A percentile compares a stretch with the other conserved stretches of the same genome.
These are phyloP conservation scores for Dynastes grantii DNA, from an alignment of 2,888 invertebrate species.

Conservation along the genomic window DNA sequence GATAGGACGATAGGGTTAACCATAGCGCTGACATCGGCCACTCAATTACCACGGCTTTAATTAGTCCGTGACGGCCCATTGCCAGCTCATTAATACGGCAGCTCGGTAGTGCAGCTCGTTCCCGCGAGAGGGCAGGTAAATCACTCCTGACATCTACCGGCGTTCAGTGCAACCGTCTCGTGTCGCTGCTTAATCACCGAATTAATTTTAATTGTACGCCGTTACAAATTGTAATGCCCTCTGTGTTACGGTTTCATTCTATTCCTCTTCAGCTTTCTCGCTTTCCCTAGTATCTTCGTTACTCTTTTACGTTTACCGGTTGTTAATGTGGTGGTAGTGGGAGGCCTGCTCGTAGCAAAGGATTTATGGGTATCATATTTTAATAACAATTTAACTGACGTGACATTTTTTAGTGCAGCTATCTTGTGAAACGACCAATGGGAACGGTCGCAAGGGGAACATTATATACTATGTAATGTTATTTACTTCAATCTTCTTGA, in stretches of 20 bases:
- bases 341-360: neutral
- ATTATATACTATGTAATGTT: too few species aligned
- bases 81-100: slow-evolving; percentile 69
- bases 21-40: slow-evolving; percentile 69
- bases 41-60: slow-evolving; percentile 70
- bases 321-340: slow-evolving; percentile 6
- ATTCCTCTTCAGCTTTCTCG: slow-evolving; percentile 47
- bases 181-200: slow-evolving; percentile 67
- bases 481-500: too few species aligned
- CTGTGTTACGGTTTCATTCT: slow-evolving; percentile 51
- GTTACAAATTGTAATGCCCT: slow-evolving; percentile 63
- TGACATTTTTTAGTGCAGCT: slow-evolving; percentile 12
- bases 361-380: slow-evolving; percentile 23
- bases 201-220: slow-evolving; percentile 67
- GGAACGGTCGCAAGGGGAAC: neutral
- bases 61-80: slow-evolving; percentile 70
- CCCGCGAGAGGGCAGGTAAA: slow-evolving; percentile 68
- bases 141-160: slow-evolving; percentile 64
- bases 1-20: slow-evolving; percentile 63
- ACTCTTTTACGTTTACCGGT: neutral
- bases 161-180: slow-evolving; percentile 60
- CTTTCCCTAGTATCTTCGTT: slow-evolving; percentile 29
- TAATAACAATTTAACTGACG: slow-evolving; percentile 22
- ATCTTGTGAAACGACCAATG: neutral
- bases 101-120: slow-evolving; percentile 59